Base-by-base conservation (phyloP, 2,797 vertebrate genomes). In the Gephyroberyx darwinii region DNA sequence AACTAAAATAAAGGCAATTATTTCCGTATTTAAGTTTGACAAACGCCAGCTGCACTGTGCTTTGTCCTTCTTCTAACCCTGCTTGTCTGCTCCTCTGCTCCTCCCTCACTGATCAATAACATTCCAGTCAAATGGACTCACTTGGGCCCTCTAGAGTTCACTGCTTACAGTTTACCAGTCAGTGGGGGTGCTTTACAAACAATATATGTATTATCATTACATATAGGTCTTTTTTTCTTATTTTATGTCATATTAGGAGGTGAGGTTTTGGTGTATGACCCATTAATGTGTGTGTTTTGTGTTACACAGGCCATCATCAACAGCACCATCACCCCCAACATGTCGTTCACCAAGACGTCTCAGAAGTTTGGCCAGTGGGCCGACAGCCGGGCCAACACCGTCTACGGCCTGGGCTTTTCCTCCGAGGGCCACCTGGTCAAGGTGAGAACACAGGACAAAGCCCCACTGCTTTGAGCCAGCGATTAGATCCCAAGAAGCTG, bases 291-390 rank as follows among this genome's bases (percentile, higher is more conserved):
- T 67, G 26, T 47, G 19, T 59, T 47, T 66, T 22, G 0, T 64
- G 48, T 41, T 68, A 92, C 77, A 7, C 90, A 99, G 98, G 97
- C 97, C 93, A 97, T 98, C 86, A 98, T 99, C 91, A 99, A 99
- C 91, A 99, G 98, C 93, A 98, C 98, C 90, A 98, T 99, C 94
- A 98, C 96, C 63, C 97, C 98, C 91, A 98, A 98, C 93, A 99
- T 98, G 98, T 97, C 96, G 56, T 99, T 99, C 94, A 99, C 98
- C 75, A 99, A 99, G 93, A 99, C 98, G 54, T 99, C 98, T 17
- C 98, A 99, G 92, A 99, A 99, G 93, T 99, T 99, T 76, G 98
- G 98, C 77, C 97, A 98, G 41, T 98, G 98, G 98, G 97, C 98
- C 20, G 98, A 99, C 92, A 98, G 97, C 91, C 95, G 97, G 68